Percentiles rank a stretch among this genome's conserved stretches.
These are phyloP conservation scores for Cochlearius cochlearius DNA, from an alignment of 2,113 vertebrate genomes.

Conservation along the genomic window DNA sequence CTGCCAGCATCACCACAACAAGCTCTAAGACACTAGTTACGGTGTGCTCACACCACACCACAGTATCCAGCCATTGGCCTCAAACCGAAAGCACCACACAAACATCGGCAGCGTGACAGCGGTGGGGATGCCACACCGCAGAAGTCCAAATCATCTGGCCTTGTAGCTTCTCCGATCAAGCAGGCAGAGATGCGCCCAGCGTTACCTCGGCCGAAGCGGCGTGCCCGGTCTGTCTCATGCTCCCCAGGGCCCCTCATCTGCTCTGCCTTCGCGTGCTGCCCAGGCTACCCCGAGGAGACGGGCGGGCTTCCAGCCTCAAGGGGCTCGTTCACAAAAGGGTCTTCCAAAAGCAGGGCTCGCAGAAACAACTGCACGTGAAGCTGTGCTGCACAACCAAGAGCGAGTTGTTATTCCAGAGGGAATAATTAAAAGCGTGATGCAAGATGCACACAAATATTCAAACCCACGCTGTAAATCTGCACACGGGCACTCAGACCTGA, in stretches of 20 bases:
- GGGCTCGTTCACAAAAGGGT: not conserved
- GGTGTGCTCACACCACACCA: too few relatives aligned
- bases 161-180: too few relatives aligned
- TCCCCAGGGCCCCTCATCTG: not conserved
- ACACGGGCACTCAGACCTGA: not conserved
- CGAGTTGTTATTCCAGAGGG: not conserved
- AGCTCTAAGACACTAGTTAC: fast-evolving
- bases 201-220: not conserved
- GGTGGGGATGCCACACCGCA: fast-evolving
- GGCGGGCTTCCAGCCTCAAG: not conserved
- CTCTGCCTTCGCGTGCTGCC: not conserved
- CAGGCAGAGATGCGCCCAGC: not conserved
- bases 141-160: not conserved
- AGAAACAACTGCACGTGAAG: not conserved
- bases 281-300: fast-evolving
- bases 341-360: not conserved
- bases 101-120: not conserved
- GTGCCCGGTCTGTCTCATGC: not conserved
- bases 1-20: fast-evolving
- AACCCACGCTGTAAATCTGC: not conserved
- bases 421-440: not conserved
- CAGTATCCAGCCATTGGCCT: too few relatives aligned
- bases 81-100: not conserved
- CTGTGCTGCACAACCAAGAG: not conserved
- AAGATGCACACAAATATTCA: not conserved